Percentiles rank a stretch among this genome's conserved stretches.
These are phyloP conservation scores for Zygogramma bicolorata DNA, from an alignment of 2,888 invertebrate genomes.

Conservation along the genomic window DNA sequence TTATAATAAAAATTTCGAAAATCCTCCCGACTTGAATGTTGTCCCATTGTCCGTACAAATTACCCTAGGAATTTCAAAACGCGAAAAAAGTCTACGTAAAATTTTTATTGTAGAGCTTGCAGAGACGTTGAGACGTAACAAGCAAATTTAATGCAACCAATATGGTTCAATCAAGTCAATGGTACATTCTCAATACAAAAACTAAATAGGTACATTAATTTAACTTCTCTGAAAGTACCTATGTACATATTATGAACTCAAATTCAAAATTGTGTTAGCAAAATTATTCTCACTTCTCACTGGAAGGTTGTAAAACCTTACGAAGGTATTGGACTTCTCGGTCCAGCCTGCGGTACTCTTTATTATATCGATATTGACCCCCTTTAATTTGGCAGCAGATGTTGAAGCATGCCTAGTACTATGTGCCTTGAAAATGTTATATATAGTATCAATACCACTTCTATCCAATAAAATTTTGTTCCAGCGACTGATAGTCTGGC, in stretches of 20 bases:
- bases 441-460: constrained; percentile 2
- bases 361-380: constrained; percentile 4
- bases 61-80: too few relatives aligned
- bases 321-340: not conserved
- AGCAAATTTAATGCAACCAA: not conserved
- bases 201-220: not conserved
- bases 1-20: too few relatives aligned
- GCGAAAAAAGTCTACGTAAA: too few relatives aligned
- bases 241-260: not conserved
- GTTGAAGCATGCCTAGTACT: constrained; percentile 13
- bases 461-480: not conserved
- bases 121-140: constrained; percentile 4
- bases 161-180: not conserved
- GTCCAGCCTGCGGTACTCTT: constrained; percentile 9
- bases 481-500: not conserved
- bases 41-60: too few relatives aligned
- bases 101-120: too few relatives aligned
- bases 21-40: too few relatives aligned
- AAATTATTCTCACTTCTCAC: too few relatives aligned
- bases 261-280: constrained; percentile 3
- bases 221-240: not conserved
- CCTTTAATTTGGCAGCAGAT: not conserved
- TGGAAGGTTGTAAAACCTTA: not conserved
- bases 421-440: not conserved
- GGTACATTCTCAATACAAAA: not conserved